Base-by-base conservation (phyloP, 2,888 invertebrate genomes). In the Caenorhabditis sinica region DNA sequence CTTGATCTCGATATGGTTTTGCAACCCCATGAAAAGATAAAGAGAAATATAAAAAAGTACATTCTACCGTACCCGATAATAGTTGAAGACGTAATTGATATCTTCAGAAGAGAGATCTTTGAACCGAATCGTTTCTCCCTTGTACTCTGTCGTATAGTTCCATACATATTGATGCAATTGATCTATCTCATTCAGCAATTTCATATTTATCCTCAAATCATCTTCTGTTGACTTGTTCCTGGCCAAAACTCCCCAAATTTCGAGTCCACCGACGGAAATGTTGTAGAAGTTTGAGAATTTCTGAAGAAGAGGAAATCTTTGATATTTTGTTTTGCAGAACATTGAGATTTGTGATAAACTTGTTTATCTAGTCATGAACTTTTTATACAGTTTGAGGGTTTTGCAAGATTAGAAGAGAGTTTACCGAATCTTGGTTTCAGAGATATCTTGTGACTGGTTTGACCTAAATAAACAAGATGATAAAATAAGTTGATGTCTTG, bases 201-300 rank as follows among this genome's bases (percentile, higher is more conserved):
- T 72, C 73, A 79, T 60, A 9, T 71, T 83, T 25, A 91, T 86
- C 2, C 15, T 69, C 83, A 91, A 53, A 53, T 83, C 60, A 5
- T 63, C 66, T n/a, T 72, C 69, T 0, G 66, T 61, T 2, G 85
- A 72, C 63, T 88, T 88, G 30, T 89, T 76, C n/a, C 87, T 85
- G 13, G 90, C 85, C 56, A 91, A 66, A n/a, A 92, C 81, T 53
- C 90, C 87, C 85, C 91, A 88, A 28, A 91, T 86, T 73, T 91
- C 91, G 25, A 91, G 77, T 25, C 90, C 90, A 36, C 88, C 85
- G 60, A 89, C 88, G 17, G 87, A 81, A 28, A 91, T 85, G 53
- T 90, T 88, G 86, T 90, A 90, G 71, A 90, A 91, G 49, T 90
- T 88, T 28, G 90, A 89, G 83, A 91, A 91, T 13, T 83, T 86